Evolutionary conservation across 2,888 invertebrate species (phyloP), one percentile per base, ranked within the genome.

Genomic region (Parascotia fuliginaria): DNA sequence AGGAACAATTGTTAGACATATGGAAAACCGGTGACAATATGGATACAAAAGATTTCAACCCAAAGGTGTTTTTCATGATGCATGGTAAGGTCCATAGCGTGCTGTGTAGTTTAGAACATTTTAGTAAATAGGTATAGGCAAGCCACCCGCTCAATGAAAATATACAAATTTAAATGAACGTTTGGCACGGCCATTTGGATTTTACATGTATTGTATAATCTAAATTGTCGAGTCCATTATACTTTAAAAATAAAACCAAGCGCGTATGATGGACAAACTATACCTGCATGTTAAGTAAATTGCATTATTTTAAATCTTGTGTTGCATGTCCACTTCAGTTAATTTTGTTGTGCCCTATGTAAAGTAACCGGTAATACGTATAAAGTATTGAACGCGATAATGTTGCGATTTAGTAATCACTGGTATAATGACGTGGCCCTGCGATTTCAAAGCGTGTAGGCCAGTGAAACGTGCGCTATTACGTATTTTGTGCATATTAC

Each of bases 1-100:
- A 97, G 82, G 96, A 96, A 55, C 99, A 99, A 79, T 92, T 99
- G 52, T 97, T 99, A 91, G 98, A 99, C 82, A 97, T 98, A 32
- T 99, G 99, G 99, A 96, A 96, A 80, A 96, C 95, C 87, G 95
- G 96, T 73, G 99, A 99, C 92, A 96, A 97, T 70, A 95, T 98
- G 95, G 96, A 96, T 37, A 93, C 94, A 50, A 95, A 97, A 73
- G 96, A 97, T 79, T 99, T 99, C 89, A 94, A 99, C 90, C 98
- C 98, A 19, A 96, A 95, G 89, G 96, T 97, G 32, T 99, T 99
- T 93, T 99, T 99, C 92, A 95, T 95, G 85, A 93, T 98, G 77
- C 99, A 99, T 88, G 99, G 98, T 96, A 93, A 89, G 91, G 76
- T 79, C 76, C 79, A 73, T 75, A 69, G 81, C 77, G 77, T 79